Evolutionary conservation across 1,140 invertebrate genomes (phyloP).

Genomic region (Apolygus lucorum): DNA sequence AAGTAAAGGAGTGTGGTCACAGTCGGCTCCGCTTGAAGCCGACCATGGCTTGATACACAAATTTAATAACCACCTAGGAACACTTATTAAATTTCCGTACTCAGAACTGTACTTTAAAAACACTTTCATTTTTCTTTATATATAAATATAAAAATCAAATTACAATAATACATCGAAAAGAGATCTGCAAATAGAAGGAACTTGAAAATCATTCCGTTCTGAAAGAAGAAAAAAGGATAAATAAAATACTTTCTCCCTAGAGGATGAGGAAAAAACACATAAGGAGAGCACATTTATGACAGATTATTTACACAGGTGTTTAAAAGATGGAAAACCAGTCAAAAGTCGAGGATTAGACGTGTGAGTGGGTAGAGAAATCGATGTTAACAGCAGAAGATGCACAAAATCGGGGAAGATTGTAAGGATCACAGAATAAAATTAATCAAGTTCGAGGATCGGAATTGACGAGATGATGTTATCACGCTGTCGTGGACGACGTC

Average conservation of each 20-base stretch:
- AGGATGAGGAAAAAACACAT: not conserved
- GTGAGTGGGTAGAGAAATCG: not conserved
- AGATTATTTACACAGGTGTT: not conserved
- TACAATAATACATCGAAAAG: not conserved
- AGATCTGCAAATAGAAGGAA: not conserved
- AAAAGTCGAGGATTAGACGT: not conserved
- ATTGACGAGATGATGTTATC: not conserved
- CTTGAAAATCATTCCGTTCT: not conserved
- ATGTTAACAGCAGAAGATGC: not conserved
- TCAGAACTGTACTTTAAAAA: no score
- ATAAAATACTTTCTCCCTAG: not conserved
- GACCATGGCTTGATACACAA: no score
- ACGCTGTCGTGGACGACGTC: slow-evolving; percentile 6
- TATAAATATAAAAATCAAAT: not conserved
- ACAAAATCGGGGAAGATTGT: not conserved
- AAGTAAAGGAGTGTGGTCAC: no score
- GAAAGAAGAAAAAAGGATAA: not conserved
- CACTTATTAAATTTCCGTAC: no score
- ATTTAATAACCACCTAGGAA: no score
- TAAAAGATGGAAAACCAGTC: not conserved
- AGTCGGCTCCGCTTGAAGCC: no score
- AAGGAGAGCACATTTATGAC: not conserved
- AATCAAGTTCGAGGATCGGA: not conserved
- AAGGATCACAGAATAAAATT: not conserved
- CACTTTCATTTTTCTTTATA: no score